Percentiles rank a stretch among this genome's conserved stretches.
phyloP scores from a whole-genome alignment of 1,140 invertebrate genomes.

The Bombyx mandarina region DNA sequence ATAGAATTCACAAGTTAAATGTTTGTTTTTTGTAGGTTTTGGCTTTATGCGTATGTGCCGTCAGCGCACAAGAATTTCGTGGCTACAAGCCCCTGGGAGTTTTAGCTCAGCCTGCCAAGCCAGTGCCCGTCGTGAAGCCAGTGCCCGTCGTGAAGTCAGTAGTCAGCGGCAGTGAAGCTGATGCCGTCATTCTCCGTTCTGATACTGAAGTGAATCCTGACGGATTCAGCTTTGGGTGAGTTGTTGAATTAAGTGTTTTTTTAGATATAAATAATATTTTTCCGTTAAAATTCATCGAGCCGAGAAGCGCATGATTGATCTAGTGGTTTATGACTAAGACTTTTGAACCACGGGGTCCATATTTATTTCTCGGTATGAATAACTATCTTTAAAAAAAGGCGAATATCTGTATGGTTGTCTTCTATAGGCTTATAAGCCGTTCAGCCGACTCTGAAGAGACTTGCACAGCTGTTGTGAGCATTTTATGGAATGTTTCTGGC shows the following conservation, averaged over 20 bases:
- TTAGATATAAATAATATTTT: not conserved
- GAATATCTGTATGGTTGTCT: too few relatives aligned
- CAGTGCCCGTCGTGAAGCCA: conserved; percentile 3
- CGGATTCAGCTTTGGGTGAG: conserved; percentile 23
- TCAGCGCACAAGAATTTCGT: conserved; percentile 7
- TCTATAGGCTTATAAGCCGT: too few relatives aligned
- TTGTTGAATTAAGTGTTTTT: not conserved
- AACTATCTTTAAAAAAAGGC: too few relatives aligned
- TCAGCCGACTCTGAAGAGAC: too few relatives aligned
- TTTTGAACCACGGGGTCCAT: too few relatives aligned
- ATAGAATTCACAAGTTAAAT: not conserved
- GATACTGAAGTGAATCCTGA: conserved; percentile 23
- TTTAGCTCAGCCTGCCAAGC: conserved; percentile 4
- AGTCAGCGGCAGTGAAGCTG: conserved; percentile 10
- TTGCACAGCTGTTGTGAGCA: too few relatives aligned
- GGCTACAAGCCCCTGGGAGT: not conserved
- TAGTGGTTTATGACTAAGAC: too few relatives aligned
- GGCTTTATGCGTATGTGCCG: conserved; percentile 19
- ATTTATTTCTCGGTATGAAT: too few relatives aligned
- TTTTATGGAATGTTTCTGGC: too few relatives aligned
- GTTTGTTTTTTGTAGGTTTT: conserved; percentile 15
- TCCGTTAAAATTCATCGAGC: not conserved
- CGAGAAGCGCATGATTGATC: too few relatives aligned
- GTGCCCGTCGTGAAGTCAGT: not conserved
- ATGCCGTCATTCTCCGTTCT: conserved; percentile 18